Evolutionary conservation across 1,140 invertebrate genomes (phyloP).

Genomic region (Artemia franciscana): DNA sequence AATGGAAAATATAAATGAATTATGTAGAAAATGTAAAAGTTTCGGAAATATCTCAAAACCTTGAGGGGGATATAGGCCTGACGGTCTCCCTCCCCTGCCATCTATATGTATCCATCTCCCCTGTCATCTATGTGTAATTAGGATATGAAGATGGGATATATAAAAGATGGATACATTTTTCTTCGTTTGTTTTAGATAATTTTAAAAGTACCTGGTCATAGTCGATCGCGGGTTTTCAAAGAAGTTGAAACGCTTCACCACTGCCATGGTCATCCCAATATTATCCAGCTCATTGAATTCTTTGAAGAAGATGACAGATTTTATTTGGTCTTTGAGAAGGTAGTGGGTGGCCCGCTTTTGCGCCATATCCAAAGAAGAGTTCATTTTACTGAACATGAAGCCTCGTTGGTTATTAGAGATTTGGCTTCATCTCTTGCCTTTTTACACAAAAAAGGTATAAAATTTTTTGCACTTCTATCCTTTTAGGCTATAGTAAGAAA

Average conservation of each 20-base stretch:
- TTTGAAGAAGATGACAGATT: slow-evolving; percentile 87
- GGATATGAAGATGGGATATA: too few species aligned
- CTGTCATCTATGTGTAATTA: too few species aligned
- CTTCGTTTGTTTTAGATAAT: slow-evolving; percentile 45
- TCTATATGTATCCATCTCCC: too few species aligned
- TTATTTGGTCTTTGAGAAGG: slow-evolving; percentile 93
- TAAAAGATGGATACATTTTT: too few species aligned
- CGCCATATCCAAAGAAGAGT: slow-evolving; percentile 73
- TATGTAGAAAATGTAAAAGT: too few species aligned
- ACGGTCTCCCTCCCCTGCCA: too few species aligned
- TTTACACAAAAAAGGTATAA: slow-evolving; percentile 63
- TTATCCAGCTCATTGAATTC: slow-evolving; percentile 89
- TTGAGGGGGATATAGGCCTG: too few species aligned
- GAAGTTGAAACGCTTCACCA: slow-evolving; percentile 97
- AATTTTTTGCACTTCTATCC: not conserved
- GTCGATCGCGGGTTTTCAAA: slow-evolving; percentile 74
- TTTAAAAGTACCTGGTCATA: slow-evolving; percentile 78
- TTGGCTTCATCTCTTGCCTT: slow-evolving; percentile 82
- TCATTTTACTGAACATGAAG: slow-evolving; percentile 83
- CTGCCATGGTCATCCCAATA: slow-evolving; percentile 85
- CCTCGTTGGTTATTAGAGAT: slow-evolving; percentile 72
- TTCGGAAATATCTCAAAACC: too few species aligned
- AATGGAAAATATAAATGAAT: too few species aligned
- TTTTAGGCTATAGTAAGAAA: too few species aligned
- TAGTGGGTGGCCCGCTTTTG: slow-evolving; percentile 73